phyloP scores from a whole-genome alignment of 37 sponge, comb jelly and placozoan genomes.

The Theonella swinhoei region DNA sequence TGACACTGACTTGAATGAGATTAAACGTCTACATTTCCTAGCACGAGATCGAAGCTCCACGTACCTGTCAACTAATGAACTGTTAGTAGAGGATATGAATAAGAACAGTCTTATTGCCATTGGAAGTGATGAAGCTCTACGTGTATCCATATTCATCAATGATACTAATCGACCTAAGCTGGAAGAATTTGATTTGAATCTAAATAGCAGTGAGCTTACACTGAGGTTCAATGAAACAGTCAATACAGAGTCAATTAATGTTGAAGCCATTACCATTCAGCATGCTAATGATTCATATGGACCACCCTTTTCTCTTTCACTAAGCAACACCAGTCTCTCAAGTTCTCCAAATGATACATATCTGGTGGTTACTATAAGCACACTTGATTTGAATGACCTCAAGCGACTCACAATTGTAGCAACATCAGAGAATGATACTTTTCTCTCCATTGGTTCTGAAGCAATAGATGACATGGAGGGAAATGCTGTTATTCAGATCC shows the following conservation, averaged over 20 bases:
- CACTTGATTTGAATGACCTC: constrained; percentile 74
- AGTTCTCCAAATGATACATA: constrained; percentile 67
- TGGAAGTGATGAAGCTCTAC: constrained; percentile 3
- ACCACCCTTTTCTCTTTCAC: constrained; percentile 22
- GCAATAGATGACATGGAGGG: constrained; percentile 83
- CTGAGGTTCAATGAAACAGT: constrained; percentile 91
- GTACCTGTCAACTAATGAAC: constrained; percentile 52
- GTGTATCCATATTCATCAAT: constrained; percentile 39
- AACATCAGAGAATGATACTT: constrained; percentile 70
- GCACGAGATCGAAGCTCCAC: constrained; percentile 40
- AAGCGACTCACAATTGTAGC: constrained; percentile 80
- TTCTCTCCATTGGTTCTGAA: constrained; percentile 61
- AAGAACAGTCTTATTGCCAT: constrained; percentile 51
- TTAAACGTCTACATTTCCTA: constrained; percentile 67
- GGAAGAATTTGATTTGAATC: constrained; percentile 66
- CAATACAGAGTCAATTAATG: constrained; percentile 53
- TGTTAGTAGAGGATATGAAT: constrained; percentile 76
- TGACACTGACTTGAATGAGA: constrained; percentile 64
- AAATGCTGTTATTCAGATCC: constrained; percentile 60
- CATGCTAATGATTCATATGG: constrained; percentile 18
- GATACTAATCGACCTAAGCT: constrained; percentile 70
- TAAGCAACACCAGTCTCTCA: constrained; percentile 23
- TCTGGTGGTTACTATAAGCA: constrained; percentile 60
- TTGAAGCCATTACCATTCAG: constrained; percentile 70
- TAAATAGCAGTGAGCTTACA: constrained; percentile 63